A percentile compares a stretch with the other conserved stretches of the same genome.
Conservation (phyloP, 2,888 invertebrate species). For the Megastigmus dorsalis region DNA sequence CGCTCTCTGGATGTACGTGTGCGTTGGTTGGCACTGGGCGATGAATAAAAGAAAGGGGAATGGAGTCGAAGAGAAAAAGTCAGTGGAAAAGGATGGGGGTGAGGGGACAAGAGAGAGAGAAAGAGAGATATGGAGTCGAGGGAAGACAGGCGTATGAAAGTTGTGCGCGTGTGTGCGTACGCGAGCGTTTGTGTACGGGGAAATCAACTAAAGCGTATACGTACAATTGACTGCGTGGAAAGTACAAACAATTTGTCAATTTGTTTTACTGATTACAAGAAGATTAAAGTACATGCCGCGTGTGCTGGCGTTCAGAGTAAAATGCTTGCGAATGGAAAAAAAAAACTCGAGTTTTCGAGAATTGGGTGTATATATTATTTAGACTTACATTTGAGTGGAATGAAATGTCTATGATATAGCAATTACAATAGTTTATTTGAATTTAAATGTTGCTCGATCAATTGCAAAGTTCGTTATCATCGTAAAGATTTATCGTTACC, state of each 20-base stretch:
- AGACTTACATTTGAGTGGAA: no score
- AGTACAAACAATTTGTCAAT: conserved; percentile 53
- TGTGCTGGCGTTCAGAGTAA: no score
- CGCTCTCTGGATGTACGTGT: conserved; percentile 49
- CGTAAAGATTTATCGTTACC: no score
- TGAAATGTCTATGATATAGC: no score
- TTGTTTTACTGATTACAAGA: conserved; percentile 48
- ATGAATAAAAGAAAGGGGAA: conserved; percentile 53
- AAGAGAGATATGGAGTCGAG: conserved; percentile 4
- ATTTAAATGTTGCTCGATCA: no score
- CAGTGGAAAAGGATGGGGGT: conserved; percentile 61
- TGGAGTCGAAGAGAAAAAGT: conserved; percentile 61
- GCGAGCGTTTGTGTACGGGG: background rate
- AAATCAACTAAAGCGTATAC: conserved; percentile 31
- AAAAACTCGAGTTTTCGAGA: no score
- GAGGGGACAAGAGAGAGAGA: conserved; percentile 28
- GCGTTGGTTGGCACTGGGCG: conserved; percentile 45
- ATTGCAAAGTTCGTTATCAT: no score
- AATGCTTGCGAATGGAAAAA: no score
- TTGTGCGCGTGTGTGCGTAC: background rate
- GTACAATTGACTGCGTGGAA: conserved; percentile 41
- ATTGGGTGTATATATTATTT: no score
- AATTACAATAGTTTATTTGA: no score
- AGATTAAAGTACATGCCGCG: no score
- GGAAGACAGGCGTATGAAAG: background rate